A percentile compares a stretch with the other conserved stretches of the same genome.
Conservation (phyloP, 2,888 invertebrate genomes). For the Anaspis maculata region DNA sequence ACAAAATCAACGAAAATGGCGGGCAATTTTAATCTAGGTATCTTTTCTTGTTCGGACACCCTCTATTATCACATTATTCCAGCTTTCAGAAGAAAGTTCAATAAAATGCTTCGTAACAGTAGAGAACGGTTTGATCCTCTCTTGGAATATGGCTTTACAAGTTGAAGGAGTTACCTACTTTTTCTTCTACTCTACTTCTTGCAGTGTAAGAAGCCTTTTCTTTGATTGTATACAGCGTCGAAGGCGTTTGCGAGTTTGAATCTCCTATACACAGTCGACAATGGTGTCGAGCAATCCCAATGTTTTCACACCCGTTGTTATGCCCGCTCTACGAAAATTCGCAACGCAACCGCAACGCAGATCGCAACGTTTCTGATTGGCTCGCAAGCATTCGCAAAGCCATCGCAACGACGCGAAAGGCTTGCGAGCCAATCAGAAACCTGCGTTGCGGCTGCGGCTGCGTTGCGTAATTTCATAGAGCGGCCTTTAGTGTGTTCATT, state of each 20-base stretch:
- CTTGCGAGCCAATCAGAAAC: too few relatives aligned
- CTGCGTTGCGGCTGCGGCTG: too few relatives aligned
- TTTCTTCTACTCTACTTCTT: slow-evolving; percentile 4
- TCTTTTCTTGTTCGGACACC: too few relatives aligned
- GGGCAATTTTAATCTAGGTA: too few relatives aligned
- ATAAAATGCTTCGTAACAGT: slow-evolving; percentile 2
- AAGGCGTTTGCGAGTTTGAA: not conserved
- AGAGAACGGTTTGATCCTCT: not conserved
- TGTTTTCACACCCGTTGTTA: slow-evolving; percentile 3
- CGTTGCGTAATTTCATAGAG: too few relatives aligned
- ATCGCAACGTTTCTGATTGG: too few relatives aligned
- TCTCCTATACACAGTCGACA: not conserved
- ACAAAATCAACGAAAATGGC: too few relatives aligned
- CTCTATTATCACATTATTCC: slow-evolving; percentile 4
- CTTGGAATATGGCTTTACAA: slow-evolving; percentile 3
- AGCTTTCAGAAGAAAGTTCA: slow-evolving; percentile 4
- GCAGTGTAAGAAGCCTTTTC: slow-evolving; percentile 3
- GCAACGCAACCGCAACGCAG: too few relatives aligned
- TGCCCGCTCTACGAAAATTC: too few relatives aligned
- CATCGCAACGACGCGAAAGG: too few relatives aligned
- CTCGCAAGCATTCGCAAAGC: too few relatives aligned
- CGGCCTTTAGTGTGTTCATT: slow-evolving; percentile 1
- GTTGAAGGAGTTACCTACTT: not conserved
- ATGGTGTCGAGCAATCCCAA: not conserved
- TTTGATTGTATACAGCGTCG: slow-evolving; percentile 2